These are phyloP conservation scores for Promerops cafer DNA, from an alignment of 2,113 vertebrate species.

Conservation along the genomic window DNA sequence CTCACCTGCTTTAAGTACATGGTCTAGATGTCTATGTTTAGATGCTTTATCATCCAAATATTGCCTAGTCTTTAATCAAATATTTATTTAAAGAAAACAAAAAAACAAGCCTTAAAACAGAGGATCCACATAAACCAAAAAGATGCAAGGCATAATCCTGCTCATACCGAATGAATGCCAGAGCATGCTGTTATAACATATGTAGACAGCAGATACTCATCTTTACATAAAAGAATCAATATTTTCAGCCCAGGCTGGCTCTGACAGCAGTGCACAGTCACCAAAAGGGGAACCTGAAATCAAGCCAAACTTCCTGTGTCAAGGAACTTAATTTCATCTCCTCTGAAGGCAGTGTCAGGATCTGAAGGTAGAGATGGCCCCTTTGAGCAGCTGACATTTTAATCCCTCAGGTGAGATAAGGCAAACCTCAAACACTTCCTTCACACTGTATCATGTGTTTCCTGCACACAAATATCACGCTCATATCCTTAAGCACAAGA, in stretches of 20 bases:
- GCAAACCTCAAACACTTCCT: not conserved
- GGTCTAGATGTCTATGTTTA: not conserved
- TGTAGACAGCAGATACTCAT: not conserved
- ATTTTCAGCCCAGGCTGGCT: not conserved
- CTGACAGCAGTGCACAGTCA: not conserved
- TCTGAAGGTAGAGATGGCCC: not conserved
- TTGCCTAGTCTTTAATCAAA: not conserved
- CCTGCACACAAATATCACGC: not conserved
- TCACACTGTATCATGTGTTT: not conserved
- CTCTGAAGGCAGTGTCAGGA: not conserved
- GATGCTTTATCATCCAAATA: not conserved
- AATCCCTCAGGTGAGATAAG: not conserved
- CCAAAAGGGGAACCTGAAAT: not conserved
- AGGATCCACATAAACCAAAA: not conserved
- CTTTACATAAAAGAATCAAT: not conserved
- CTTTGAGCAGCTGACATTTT: not conserved
- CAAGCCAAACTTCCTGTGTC: not conserved
- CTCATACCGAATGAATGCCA: not conserved
- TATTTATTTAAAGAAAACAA: not conserved
- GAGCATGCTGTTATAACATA: not conserved
- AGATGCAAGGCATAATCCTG: not conserved
- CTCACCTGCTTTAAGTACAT: not conserved
- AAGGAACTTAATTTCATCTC: not conserved
- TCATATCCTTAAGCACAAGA: not conserved
- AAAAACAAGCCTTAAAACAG: not conserved